Evolutionary conservation across 1,140 invertebrate species (phyloP), one percentile per base, ranked within the genome.

Genomic region (Danaus melanippus): DNA sequence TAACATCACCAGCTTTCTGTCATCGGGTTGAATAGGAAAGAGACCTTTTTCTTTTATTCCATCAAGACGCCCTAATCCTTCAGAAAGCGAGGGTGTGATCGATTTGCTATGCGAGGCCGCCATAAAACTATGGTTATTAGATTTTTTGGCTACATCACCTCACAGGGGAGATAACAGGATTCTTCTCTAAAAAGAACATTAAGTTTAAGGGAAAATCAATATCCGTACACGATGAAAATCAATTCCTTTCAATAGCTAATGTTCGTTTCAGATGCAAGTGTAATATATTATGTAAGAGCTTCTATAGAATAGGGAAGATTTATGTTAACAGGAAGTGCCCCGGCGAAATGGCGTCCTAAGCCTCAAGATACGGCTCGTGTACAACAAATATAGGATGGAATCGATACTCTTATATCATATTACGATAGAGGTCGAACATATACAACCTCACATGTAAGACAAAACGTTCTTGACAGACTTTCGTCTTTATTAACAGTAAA

Each of bases 81-180:
- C 69, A 76, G 54, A 62, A 60, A 60, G 66, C 53, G 60, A 67
- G 60, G 62, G 59, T 56, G 61, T 71, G 70, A 82, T 82, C 79
- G 79, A 82, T 84, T 79, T 80, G 62, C 73, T 66, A 73, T 76
- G 67, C 63, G 64, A 69, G 68, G 67, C 73, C 69, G 64, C 61
- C 67, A 64, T 74, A 71, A 82, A 83, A 85, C 79, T 85, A 83
- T 80, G 73, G 70, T 77, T 80, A 80, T 81, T 75, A 71, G 76
- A 76, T 78, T 74, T 78, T 75, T 56, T 67, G 43, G 54, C 54
- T 39, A 56, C 52, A 53, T 54, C 52, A 60, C 55, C 58, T 50
- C 50, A 41, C 47, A 54, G 48, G 15, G 15, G 15, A 43, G 52
- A 43, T 48, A 46, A 53, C 46, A 46, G 32, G 12, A 45, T 21